Evolutionary conservation across 2,797 vertebrate species (phyloP).

Genomic region (Petrocephalus schoutedeni): DNA sequence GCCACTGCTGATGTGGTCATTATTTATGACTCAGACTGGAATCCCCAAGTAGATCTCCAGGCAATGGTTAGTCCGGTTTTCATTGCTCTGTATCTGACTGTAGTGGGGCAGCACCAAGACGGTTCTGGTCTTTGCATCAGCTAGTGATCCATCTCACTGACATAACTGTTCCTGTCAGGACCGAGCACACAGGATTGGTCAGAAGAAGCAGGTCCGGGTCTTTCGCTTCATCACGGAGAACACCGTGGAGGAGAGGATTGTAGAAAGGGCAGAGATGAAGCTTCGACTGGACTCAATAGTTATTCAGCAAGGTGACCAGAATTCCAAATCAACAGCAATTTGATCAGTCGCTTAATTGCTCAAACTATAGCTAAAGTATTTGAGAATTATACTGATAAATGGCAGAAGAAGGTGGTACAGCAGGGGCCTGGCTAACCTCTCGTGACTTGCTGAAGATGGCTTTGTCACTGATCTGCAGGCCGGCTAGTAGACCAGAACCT

Average conservation of each 20-base stretch:
- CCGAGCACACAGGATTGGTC: constrained; percentile 95
- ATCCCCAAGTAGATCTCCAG: constrained; percentile 97
- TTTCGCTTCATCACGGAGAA: constrained; percentile 97
- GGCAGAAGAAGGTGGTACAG: not conserved
- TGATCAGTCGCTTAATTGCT: not conserved
- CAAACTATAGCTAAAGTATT: not conserved
- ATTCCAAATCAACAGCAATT: not conserved
- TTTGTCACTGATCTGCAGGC: constrained; percentile 55
- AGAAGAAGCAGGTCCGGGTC: constrained; percentile 91
- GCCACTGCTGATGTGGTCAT: constrained; percentile 97
- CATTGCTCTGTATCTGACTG: not conserved
- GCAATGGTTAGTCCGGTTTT: constrained; percentile 78
- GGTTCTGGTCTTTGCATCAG: not conserved
- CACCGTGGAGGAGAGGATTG: constrained; percentile 95
- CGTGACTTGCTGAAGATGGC: not conserved
- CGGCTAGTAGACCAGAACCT: constrained; percentile 91
- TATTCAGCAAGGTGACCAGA: constrained; percentile 85
- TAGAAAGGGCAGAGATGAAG: constrained; percentile 96
- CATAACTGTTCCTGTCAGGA: constrained; percentile 62
- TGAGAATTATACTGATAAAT: not conserved
- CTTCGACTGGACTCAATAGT: constrained; percentile 95
- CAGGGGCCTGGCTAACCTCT: not conserved
- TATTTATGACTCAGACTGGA: constrained; percentile 98
- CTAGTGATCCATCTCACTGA: not conserved
- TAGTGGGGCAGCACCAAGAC: not conserved